Base-by-base conservation (phyloP, 2,888 invertebrate species). In the Limenitis camilla region DNA sequence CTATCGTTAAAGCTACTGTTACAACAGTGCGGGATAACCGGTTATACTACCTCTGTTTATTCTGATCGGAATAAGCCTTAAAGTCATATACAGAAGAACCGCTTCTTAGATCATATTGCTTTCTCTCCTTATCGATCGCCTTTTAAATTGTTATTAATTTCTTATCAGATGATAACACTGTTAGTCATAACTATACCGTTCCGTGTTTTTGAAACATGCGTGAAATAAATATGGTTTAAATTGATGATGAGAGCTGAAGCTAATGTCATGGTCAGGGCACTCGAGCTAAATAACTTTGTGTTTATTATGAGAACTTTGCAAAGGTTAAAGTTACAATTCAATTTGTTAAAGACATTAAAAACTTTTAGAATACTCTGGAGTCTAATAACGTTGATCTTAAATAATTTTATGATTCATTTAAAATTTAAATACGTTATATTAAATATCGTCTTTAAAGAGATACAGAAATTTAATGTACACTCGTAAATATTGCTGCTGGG, bases 1-100 rank as follows among this genome's bases (percentile, higher is more conserved):
- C 80, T 78, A 77, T 80, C 79, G 77, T 77, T 71, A 72, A 73
- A 69, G 81, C 84, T 84, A 83, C 86, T 80, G 85, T 81, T 78
- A 76, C 75, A 70, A 68, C 67, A 72, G 66, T 65, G 68, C 44
- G 31, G 64, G 64, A 61, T 62, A 76, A 84, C 85, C 82, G 82
- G 85, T 86, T 72, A 63, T 63, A 69, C 77, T 65, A 66, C 78
- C 76, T 68, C 68, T 71, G 67, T 72, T 78, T 71, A 76, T 76
- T 71, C 72, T 68, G 72, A 77, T 68, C 74, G 73, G 74, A 45
- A 36, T 70, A 55, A 43, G 46, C 53, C 47, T 73, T 72, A 74
- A 72, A 67, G 66, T 71, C 63, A 74, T 65, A 64, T 65, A 39
- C 59, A 40, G 54, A 63, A 55, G 53, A 60, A 58, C 66, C 56